A percentile compares a stretch with the other conserved stretches of the same genome.
Evolutionary conservation across 2,113 vertebrate genomes (phyloP).

Genomic region (Colinus virginianus): DNA sequence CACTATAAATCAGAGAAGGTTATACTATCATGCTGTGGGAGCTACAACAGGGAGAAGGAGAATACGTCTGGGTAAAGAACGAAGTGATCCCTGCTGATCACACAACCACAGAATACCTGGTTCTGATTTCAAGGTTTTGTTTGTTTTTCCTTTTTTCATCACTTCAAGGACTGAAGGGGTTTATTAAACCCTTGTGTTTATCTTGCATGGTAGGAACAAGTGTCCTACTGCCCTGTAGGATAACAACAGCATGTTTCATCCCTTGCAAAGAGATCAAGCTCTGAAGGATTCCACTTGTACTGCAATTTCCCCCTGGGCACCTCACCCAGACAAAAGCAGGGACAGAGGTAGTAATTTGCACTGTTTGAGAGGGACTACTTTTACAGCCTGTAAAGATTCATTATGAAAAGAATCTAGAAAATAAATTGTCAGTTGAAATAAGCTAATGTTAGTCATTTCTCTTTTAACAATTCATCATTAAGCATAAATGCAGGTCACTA

Average conservation of each 20-base stretch:
- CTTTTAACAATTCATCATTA: neutral
- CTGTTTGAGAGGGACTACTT: neutral
- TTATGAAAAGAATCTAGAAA: neutral
- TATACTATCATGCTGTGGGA: neutral
- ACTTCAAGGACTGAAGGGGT: neutral
- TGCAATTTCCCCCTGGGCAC: neutral
- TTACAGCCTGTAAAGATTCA: neutral
- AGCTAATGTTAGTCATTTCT: neutral
- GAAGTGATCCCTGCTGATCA: neutral
- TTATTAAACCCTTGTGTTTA: neutral
- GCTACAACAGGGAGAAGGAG: neutral
- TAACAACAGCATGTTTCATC: neutral
- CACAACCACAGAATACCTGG: neutral
- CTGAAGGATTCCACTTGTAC: neutral
- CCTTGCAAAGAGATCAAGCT: neutral
- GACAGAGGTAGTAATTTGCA: neutral
- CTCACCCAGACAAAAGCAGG: neutral
- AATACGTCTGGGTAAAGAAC: neutral
- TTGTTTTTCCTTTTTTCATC: neutral
- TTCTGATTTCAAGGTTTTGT: neutral
- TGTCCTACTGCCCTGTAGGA: neutral
- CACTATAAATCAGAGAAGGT: neutral
- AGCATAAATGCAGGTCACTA: neutral
- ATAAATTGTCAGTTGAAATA: neutral
- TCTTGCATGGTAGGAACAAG: neutral